phyloP scores from a whole-genome alignment of 2,888 invertebrate genomes.

The Ferrisia virgata region DNA sequence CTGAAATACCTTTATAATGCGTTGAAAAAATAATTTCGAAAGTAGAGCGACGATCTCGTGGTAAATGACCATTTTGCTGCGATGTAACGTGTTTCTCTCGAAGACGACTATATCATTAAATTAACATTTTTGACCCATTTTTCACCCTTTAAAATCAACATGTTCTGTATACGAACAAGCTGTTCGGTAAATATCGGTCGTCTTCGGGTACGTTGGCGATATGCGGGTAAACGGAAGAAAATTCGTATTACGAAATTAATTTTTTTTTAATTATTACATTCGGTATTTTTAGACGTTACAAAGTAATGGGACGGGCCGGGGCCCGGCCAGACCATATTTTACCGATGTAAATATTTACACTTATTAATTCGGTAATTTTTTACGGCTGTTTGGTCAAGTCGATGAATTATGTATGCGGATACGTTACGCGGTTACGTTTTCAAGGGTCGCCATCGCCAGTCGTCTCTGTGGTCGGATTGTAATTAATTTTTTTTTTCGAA shows the following conservation, averaged over 20 bases:
- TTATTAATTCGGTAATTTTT: slow-evolving; percentile 2
- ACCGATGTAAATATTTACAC: not conserved
- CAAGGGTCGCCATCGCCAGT: not conserved
- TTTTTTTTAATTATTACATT: not conserved
- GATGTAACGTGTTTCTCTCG: not conserved
- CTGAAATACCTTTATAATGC: not conserved
- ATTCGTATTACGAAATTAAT: not conserved
- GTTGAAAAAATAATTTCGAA: not conserved
- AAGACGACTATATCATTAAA: slow-evolving; percentile 1
- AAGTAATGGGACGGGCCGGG: not conserved
- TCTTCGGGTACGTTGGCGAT: not conserved
- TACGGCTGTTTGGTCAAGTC: not conserved
- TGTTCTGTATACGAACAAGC: not conserved
- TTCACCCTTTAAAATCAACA: not conserved
- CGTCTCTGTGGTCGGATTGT: not conserved
- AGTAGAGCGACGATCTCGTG: not conserved
- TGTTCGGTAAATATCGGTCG: not conserved
- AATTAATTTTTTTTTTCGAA: not conserved
- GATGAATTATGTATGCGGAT: not conserved
- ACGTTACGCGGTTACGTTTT: not conserved
- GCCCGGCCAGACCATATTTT: not conserved
- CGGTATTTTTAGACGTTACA: not conserved
- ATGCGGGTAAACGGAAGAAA: not conserved
- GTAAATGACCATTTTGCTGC: not conserved
- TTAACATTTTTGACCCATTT: not conserved